Conservation (phyloP, 1,140 invertebrate genomes). For the Limonius californicus region DNA sequence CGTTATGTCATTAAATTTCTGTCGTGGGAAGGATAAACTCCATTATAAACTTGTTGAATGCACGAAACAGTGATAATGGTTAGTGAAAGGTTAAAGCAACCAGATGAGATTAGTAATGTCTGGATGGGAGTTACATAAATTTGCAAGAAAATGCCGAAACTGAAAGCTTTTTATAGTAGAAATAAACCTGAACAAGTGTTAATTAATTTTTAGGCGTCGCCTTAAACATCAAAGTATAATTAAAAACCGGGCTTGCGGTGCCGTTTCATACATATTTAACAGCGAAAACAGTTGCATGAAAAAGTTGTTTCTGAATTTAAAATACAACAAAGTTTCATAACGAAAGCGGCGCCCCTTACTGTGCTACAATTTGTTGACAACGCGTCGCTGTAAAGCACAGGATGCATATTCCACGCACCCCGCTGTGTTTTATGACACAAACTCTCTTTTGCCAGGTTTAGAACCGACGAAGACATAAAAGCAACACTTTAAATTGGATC, state of each 20-base stretch:
- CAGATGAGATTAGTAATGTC: too few species aligned
- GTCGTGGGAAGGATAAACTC: too few species aligned
- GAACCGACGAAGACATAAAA: background rate
- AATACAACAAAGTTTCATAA: constrained; percentile 10
- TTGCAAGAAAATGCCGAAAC: too few species aligned
- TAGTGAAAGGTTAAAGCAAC: too few species aligned
- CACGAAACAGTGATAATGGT: too few species aligned
- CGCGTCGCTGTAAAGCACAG: background rate
- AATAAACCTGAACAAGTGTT: background rate
- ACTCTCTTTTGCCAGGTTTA: constrained; percentile 5
- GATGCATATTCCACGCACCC: constrained; percentile 5
- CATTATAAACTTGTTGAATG: too few species aligned
- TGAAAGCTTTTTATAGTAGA: too few species aligned
- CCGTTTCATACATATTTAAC: background rate
- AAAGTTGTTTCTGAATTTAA: background rate
- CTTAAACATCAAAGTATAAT: background rate
- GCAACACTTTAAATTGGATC: constrained; percentile 4
- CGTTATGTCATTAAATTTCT: too few species aligned
- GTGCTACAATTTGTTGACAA: constrained; percentile 9
- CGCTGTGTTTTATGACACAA: constrained; percentile 7
- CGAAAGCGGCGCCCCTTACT: constrained; percentile 9
- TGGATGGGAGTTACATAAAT: too few species aligned
- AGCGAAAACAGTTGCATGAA: background rate
- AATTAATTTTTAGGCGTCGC: background rate
- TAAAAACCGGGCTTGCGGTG: background rate